phyloP scores from a whole-genome alignment of 1,140 invertebrate genomes.

The Drosophila melanica region DNA sequence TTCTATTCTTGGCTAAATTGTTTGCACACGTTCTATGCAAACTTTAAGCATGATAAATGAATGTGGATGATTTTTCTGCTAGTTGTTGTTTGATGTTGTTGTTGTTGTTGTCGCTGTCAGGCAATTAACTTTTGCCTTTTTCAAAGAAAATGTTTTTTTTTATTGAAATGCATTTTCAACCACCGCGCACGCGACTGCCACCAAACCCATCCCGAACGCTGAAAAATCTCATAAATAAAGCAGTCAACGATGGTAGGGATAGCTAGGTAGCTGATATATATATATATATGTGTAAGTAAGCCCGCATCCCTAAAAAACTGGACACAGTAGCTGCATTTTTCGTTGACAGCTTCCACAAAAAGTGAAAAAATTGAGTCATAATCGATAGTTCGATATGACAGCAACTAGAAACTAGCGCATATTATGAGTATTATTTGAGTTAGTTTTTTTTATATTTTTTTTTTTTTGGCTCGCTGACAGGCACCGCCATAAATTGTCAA shows the following conservation, averaged over 20 bases:
- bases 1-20: slow-evolving; percentile 61
- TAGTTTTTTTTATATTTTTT: slow-evolving; percentile 21
- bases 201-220: slow-evolving; percentile 14
- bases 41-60: slow-evolving; percentile 80
- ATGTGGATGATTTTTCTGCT: slow-evolving; percentile 18
- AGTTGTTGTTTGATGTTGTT: slow-evolving; percentile 25
- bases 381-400: slow-evolving; percentile 46
- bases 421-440: slow-evolving; percentile 56
- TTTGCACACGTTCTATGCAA: slow-evolving; percentile 75
- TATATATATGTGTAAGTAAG: no score
- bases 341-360: slow-evolving; percentile 48
- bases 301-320: slow-evolving; percentile 63
- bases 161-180: slow-evolving; percentile 73
- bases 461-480: slow-evolving; percentile 32
- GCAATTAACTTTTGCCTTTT: slow-evolving; percentile 72
- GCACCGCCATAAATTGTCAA: slow-evolving; percentile 48
- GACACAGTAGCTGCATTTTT: slow-evolving; percentile 45
- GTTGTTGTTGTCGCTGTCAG: slow-evolving; percentile 47
- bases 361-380: slow-evolving; percentile 67
- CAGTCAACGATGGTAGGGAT: slow-evolving; percentile 50
- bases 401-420: slow-evolving; percentile 27
- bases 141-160: slow-evolving; percentile 63
- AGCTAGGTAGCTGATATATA: slow-evolving; percentile 34
- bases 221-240: slow-evolving; percentile 64
- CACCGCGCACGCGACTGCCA: slow-evolving; percentile 35